Conservation (phyloP, 2,797 vertebrate species). For the Lacerta agilis region DNA sequence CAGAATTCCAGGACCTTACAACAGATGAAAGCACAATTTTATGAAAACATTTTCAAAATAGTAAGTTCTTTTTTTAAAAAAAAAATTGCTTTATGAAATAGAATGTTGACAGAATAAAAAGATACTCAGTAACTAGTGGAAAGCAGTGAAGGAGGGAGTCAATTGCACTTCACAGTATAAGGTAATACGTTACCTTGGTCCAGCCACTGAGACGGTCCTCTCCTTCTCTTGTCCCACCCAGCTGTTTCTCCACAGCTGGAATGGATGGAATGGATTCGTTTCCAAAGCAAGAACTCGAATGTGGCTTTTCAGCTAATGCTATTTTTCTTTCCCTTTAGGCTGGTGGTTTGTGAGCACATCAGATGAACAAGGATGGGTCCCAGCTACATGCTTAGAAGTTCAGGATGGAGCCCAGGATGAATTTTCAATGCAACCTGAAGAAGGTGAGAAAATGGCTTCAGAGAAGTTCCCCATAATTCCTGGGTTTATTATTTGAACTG, state of each 20-base stretch:
- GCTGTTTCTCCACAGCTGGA: neutral
- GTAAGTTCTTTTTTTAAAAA: too few relatives aligned
- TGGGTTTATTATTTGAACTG: neutral
- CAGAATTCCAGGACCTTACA: too few relatives aligned
- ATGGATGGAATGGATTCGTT: neutral
- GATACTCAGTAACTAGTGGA: neutral
- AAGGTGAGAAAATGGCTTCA: slow-evolving; percentile 82
- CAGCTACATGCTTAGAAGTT: slow-evolving; percentile 94
- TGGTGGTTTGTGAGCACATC: slow-evolving; percentile 99
- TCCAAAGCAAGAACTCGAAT: neutral
- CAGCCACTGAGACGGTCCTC: neutral
- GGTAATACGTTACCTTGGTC: too few relatives aligned
- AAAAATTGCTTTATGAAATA: neutral
- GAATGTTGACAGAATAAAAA: neutral
- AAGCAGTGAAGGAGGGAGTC: neutral
- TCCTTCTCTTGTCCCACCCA: neutral
- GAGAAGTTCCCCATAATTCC: neutral
- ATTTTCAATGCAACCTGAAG: slow-evolving; percentile 90
- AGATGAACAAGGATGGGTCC: slow-evolving; percentile 98
- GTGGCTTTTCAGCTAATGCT: neutral
- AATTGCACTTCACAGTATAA: neutral
- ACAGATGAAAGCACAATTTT: too few relatives aligned
- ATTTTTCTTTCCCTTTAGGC: slow-evolving; percentile 76
- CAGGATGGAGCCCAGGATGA: slow-evolving; percentile 95
- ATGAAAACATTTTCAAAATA: too few relatives aligned